Percentiles rank a stretch among this genome's conserved stretches.
phyloP scores from a whole-genome alignment of 2,888 invertebrate genomes.

The Synergus umbraculus region DNA sequence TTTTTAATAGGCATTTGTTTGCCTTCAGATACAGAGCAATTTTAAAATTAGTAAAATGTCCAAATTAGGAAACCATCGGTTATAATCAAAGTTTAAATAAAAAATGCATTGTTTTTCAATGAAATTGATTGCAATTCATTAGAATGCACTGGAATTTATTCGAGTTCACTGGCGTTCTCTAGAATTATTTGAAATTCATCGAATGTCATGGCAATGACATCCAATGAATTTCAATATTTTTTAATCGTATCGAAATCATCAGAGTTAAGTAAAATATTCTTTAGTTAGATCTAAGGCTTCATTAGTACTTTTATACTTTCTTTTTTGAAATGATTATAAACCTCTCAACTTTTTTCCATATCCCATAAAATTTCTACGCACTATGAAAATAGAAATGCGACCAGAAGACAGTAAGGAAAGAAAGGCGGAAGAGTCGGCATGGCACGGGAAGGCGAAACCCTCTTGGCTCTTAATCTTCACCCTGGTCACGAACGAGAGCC shows the following conservation, averaged over 20 bases:
- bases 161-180: no score
- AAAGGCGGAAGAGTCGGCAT: conserved; percentile 44
- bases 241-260: no score
- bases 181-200: no score
- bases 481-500: conserved; percentile 70
- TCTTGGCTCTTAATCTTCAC: conserved; percentile 54
- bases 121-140: no score
- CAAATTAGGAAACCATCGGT: neutral
- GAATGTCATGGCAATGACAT: no score
- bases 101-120: no score
- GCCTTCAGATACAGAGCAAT: neutral
- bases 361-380: neutral
- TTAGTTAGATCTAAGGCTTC: no score
- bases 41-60: neutral
- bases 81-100: no score
- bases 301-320: no score
- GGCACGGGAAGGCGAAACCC: conserved; percentile 58
- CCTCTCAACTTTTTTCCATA: neutral
- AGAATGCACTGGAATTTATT: no score
- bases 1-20: neutral
- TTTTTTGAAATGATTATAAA: neutral
- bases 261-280: no score
- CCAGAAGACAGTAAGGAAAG: conserved; percentile 4
- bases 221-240: no score
- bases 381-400: neutral